Base-by-base conservation (phyloP, 2,113 vertebrate genomes). In the Arenaria interpres region DNA sequence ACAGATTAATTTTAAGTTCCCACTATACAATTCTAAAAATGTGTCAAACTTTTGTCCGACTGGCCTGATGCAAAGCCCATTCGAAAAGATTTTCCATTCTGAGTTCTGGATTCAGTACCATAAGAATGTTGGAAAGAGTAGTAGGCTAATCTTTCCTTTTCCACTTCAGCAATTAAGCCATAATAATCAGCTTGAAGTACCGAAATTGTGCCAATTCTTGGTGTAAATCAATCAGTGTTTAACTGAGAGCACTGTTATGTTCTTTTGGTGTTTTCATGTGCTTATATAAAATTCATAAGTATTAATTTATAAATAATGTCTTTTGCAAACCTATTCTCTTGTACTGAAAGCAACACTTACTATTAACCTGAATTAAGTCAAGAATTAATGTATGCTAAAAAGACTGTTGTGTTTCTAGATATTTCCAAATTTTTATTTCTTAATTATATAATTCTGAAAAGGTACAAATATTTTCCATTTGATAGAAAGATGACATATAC, bases 391-490 rank as follows among this genome's bases (percentile, higher is more conserved):
- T 51, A 32, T 68, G 37, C 37, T 85, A 83, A 91, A 82, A 88
- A 77, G 14, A 75, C 43, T 81, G 59, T 48, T 91, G 35, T 74
- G 45, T 90, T 84, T 91, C 76, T 73, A 73, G 54, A 41, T 35
- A 85, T 84, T 93, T 71, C 62, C 67, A 88, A 14, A 82, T 82
- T 89, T 78, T 91, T 76, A 56, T 45, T 23, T 78, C 66, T 63
- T 96, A 95, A 95, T 85, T 89, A 78, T 59, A 72, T 62, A 37
- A 79, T 57, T 79, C 54, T 86, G 54, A 93, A 96, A 84, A 96
- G 86, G 37, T 25, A 90, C 25, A 91, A 91, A 74, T 80, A 64
- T 57, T 96, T 93, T 76, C 57, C 27, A 50, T 66, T 84, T 73
- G 12, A 81, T 37, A 71, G 54, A 87, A 88, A 25, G 8, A 46